Evolutionary conservation across 2,888 invertebrate species (phyloP).

Genomic region (Octodonta nipae): DNA sequence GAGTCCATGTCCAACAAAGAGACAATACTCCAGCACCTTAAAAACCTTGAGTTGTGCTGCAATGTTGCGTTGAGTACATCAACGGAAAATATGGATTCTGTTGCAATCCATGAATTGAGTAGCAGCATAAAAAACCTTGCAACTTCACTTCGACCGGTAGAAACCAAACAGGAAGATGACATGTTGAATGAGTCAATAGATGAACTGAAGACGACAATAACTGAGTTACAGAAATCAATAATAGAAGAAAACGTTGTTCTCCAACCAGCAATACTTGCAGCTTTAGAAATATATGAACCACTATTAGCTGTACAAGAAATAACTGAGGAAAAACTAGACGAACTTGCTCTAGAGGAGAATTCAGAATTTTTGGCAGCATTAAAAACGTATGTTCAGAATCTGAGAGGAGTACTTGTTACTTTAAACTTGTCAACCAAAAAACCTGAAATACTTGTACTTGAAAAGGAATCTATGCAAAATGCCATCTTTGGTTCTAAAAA

Average conservation of each 20-base stretch:
- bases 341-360: constrained; percentile 6
- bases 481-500: constrained; percentile 13
- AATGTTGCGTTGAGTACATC: constrained; percentile 4
- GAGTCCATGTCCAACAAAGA: too few relatives aligned
- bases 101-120: constrained; percentile 9
- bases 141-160: neutral
- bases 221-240: constrained; percentile 12
- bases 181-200: constrained; percentile 11
- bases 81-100: constrained; percentile 8
- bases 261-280: constrained; percentile 12
- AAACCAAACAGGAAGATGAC: constrained; percentile 2
- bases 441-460: constrained; percentile 13
- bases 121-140: constrained; percentile 4
- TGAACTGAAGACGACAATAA: constrained; percentile 14
- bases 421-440: constrained; percentile 11
- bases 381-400: constrained; percentile 13
- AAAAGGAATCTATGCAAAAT: constrained; percentile 12
- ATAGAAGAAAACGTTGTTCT: constrained; percentile 14
- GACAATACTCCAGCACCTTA: too few relatives aligned
- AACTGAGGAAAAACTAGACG: constrained; percentile 3
- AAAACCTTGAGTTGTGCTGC: neutral
- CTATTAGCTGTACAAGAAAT: constrained; percentile 12
- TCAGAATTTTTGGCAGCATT: constrained; percentile 8
- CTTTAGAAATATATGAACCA: constrained; percentile 16
- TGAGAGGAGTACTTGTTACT: constrained; percentile 6